Conservation (phyloP, 2,888 invertebrate genomes). For the Aradus depressus region DNA sequence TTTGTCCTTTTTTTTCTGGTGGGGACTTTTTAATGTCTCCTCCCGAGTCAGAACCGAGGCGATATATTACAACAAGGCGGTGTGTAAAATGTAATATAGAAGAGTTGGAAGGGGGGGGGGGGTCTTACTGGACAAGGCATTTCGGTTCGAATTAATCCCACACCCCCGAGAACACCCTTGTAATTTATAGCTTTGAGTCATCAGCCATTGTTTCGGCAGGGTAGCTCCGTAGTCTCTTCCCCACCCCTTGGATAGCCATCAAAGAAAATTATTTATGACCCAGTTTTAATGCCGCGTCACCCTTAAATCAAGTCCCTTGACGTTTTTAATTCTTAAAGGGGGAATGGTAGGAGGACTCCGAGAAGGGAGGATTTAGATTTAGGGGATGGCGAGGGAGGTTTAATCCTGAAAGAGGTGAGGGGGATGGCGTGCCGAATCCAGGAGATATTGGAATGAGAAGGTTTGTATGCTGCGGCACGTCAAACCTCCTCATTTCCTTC, state of each 20-base stretch:
- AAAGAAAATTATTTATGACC: slow-evolving; percentile 29
- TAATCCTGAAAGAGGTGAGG: too few relatives aligned
- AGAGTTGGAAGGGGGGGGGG: slow-evolving; percentile 2
- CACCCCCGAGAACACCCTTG: slow-evolving; percentile 2
- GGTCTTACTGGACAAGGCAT: slow-evolving; percentile 27
- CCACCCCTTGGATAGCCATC: slow-evolving; percentile 18
- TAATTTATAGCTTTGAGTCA: slow-evolving; percentile 28
- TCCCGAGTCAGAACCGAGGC: too few relatives aligned
- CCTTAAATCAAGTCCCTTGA: slow-evolving; percentile 26
- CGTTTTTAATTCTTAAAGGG: slow-evolving; percentile 29
- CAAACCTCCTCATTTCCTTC: too few relatives aligned
- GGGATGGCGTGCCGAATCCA: too few relatives aligned
- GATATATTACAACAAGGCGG: too few relatives aligned
- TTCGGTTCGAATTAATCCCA: slow-evolving; percentile 27
- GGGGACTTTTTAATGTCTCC: too few relatives aligned
- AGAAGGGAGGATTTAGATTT: too few relatives aligned
- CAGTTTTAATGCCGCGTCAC: slow-evolving; percentile 29
- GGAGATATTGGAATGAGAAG: too few relatives aligned
- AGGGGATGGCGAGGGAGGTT: too few relatives aligned
- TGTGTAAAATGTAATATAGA: slow-evolving; percentile 10
- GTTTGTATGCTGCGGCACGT: too few relatives aligned
- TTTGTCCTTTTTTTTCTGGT: too few relatives aligned
- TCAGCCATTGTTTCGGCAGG: slow-evolving; percentile 25
- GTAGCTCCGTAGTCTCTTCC: slow-evolving; percentile 7
- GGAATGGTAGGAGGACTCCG: too few relatives aligned